phyloP scores from a whole-genome alignment of 1,140 invertebrate species.

The Plodia interpunctella region DNA sequence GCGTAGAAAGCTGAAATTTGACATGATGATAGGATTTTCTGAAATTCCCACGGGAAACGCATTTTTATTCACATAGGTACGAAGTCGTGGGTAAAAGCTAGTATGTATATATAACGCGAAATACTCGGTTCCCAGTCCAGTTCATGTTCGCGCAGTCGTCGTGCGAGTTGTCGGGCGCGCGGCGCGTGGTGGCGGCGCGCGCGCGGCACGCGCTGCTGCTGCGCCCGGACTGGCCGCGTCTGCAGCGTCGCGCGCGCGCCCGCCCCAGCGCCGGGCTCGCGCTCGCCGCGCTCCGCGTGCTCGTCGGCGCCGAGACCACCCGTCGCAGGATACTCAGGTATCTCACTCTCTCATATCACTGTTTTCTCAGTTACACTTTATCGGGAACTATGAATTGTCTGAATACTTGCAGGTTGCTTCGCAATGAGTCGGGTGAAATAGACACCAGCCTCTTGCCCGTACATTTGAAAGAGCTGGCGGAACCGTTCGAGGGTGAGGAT shows the following conservation, averaged over 20 bases:
- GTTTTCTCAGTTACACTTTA: no score
- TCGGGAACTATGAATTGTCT: background rate
- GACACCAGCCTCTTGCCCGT: constrained; percentile 48
- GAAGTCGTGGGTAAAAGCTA: no score
- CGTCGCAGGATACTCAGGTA: constrained; percentile 51
- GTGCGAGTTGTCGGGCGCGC: constrained; percentile 24
- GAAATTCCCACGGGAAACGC: no score
- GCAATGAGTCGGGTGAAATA: constrained; percentile 32
- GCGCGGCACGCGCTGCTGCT: constrained; percentile 30
- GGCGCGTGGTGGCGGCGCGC: constrained; percentile 31
- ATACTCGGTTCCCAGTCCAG: constrained; percentile 36
- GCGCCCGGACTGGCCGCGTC: constrained; percentile 35
- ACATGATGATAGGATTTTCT: no score
- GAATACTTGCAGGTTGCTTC: constrained; percentile 39
- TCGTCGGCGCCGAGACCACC: constrained; percentile 47
- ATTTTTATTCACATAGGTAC: no score
- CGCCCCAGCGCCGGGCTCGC: constrained; percentile 14
- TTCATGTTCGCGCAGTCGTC: constrained; percentile 31
- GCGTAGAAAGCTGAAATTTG: no score
- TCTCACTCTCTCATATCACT: background rate
- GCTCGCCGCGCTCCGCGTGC: constrained; percentile 44
- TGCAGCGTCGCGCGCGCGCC: constrained; percentile 38
- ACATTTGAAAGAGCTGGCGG: constrained; percentile 42
- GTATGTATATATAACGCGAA: no score
- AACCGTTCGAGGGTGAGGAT: constrained; percentile 53